These are phyloP conservation scores for Tyto alba DNA, from an alignment of 2,113 vertebrate species.

Conservation along the genomic window DNA sequence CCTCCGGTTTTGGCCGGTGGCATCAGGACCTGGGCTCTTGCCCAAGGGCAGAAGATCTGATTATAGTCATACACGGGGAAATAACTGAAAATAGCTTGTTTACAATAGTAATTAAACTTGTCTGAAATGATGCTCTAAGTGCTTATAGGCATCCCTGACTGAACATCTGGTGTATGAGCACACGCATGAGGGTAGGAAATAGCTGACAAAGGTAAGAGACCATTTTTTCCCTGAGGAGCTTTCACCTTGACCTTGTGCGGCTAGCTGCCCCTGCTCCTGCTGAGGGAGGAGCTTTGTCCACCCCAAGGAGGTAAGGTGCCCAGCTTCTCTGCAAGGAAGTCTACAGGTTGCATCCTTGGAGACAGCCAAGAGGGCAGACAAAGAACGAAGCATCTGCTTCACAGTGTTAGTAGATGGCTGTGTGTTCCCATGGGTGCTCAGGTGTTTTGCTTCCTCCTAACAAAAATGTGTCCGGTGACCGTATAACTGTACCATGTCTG, in stretches of 20 bases:
- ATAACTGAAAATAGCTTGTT: background rate
- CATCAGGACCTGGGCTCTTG: background rate
- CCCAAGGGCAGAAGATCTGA: background rate
- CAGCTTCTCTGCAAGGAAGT: background rate
- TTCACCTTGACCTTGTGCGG: background rate
- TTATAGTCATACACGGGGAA: background rate
- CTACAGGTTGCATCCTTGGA: background rate
- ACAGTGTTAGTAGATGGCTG: background rate
- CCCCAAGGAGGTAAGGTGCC: background rate
- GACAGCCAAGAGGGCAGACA: background rate
- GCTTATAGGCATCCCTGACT: background rate
- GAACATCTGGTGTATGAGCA: background rate
- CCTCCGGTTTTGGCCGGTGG: fast-evolving
- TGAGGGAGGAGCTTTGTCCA: background rate
- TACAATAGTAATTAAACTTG: background rate
- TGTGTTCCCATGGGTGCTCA: fast-evolving
- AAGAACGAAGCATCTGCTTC: background rate
- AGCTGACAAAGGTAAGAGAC: background rate
- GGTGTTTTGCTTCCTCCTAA: background rate
- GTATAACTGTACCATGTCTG: background rate
- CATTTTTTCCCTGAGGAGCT: background rate
- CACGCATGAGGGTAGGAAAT: background rate
- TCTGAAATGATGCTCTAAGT: background rate
- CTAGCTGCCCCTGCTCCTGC: fast-evolving
- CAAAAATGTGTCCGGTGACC: background rate